Evolutionary conservation across 2,888 invertebrate genomes (phyloP), one percentile per base, ranked within the genome.

Genomic region (Lasioglossum marginatum): DNA sequence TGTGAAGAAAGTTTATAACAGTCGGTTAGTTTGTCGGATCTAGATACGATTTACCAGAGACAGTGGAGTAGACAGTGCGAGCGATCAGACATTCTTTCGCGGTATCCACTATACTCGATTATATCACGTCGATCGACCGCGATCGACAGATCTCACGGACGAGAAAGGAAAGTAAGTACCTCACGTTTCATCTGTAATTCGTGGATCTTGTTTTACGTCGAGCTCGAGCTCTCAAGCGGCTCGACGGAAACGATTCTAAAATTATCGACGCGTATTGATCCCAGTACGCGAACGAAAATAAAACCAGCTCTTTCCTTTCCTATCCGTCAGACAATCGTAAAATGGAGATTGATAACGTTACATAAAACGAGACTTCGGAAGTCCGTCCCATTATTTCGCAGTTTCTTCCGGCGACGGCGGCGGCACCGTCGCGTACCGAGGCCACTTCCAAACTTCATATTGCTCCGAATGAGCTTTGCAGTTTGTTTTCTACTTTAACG

Each of bases 201-300:
- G 8, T n/a, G 43, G 16, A 6, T 71, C 19, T 34, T 34, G 37
- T 70, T 70, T 70, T 52, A 37, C 16, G 27, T 27, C 45, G 34
- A 14, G 60, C 27, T 4, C 74, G 37, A 6, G 57, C 57, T n/a
- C 12, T 12, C 23, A 1, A 63, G 37, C 31, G 12, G 52, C 27
- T n/a, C 48, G 27, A 48, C 40, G 70, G 19, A 77, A 77, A 57
- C 60, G 40, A n/a, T n/a, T 57, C 72, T 19, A 43, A 40, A 70
- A 76, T 81, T 66, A 75, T 37, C 40, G 68, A 40, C 5, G 34
- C 6, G 52, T 70, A 76, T 70, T 34, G 70, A 81, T 70, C 57
- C 8, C 4, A 0, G 12, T 10, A 4, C 12, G 3, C 34, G 16
- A 31, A 68, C 63, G 45, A 43, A 34, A 70, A 70, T 76, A 68